Conservation (phyloP, 2,797 vertebrate genomes). For the Ceryle rudis region DNA sequence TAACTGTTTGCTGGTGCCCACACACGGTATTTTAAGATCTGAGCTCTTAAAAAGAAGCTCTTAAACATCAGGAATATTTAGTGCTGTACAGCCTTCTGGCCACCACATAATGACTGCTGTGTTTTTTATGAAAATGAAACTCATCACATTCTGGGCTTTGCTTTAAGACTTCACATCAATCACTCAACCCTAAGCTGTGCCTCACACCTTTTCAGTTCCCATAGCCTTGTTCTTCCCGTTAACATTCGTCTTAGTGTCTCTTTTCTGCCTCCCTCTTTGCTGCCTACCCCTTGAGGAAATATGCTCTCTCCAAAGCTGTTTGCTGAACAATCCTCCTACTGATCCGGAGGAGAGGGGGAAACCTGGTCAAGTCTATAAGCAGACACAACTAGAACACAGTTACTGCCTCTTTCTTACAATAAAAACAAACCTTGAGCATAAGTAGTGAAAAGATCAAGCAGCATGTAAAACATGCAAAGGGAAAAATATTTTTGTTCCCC, state of each 20-base stretch:
- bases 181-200: constrained; percentile 22
- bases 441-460: background rate
- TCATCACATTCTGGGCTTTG: constrained; percentile 50
- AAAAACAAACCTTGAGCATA: background rate
- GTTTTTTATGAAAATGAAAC: constrained; percentile 67
- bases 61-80: constrained; percentile 57
- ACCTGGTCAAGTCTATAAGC: background rate
- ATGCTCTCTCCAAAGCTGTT: background rate
- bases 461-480: background rate
- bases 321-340: background rate
- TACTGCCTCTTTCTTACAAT: background rate
- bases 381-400: background rate
- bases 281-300: background rate
- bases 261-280: background rate
- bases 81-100: constrained; percentile 11
- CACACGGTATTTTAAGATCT: constrained; percentile 45
- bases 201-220: constrained; percentile 34
- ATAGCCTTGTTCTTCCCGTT: background rate
- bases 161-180: constrained; percentile 61
- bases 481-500: background rate
- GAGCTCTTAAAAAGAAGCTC: constrained; percentile 48
- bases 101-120: constrained; percentile 52
- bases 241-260: background rate
- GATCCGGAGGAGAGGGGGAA: background rate
- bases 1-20: constrained; percentile 54